Evolutionary conservation across 2,113 vertebrate species (phyloP), one percentile per base, ranked within the genome.

Genomic region (Falco punctatus): DNA sequence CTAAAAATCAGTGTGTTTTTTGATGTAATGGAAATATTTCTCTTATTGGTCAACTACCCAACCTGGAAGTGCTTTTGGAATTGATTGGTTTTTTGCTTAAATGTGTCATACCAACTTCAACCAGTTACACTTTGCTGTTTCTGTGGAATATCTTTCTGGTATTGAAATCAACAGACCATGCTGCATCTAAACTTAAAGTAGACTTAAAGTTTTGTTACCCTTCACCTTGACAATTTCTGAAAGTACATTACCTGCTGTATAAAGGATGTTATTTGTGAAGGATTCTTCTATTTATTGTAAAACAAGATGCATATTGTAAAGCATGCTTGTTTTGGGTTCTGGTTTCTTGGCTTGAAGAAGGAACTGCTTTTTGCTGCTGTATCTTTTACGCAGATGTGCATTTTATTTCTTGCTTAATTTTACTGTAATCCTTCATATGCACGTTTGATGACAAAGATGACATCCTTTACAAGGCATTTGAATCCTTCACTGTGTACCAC

Each of bases 401-500:
- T 89, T 96, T 95, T 82, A 80, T 89, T 75, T 77, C 75, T 79
- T 93, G 49, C 32, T 81, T 86, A 64, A 80, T 70, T 77, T 89
- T 58, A 55, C 69, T 49, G 28, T 62, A 81, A 62, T 86, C 67
- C 62, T 87, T 92, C 52, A 23, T 27, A 28, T 85, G 33, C 59
- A 57, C 22, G 21, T 81, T 57, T 77, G 44, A 74, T 71, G 55
- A 84, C 35, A 66, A 81, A 69, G 51, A 84, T 59, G 58, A 64
- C 54, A 78, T 71, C 24, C 62, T 90, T 90, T 46, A 57, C 24
- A 74, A 81, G 92, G 51, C 9, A 18, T 57, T 95, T 69, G 58
- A 66, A 58, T 88, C 21, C 35, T 92, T 65, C 55, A 62, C 27
- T 75, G 30, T 48, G 40, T 83, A 83, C 44, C n/a, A 46, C 38